Percentiles rank a stretch among this genome's conserved stretches.
These are phyloP conservation scores for Apaloderma vittatum DNA, from an alignment of 2,113 vertebrate species.

Conservation along the genomic window DNA sequence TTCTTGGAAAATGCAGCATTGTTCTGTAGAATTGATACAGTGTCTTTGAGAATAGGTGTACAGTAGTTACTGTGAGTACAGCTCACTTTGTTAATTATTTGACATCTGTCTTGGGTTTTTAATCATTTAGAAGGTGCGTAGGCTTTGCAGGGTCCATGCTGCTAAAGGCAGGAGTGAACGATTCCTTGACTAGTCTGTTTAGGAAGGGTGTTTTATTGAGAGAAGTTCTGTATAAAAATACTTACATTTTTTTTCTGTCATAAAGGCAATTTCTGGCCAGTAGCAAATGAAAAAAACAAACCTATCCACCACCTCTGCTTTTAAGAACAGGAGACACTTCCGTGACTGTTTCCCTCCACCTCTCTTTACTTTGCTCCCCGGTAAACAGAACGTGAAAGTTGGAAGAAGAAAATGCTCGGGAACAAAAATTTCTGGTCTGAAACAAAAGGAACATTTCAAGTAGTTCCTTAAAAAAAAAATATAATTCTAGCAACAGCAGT, in stretches of 20 bases:
- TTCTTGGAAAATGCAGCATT: not conserved
- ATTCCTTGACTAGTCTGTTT: not conserved
- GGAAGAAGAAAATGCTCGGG: not conserved
- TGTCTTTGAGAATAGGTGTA: constrained; percentile 11
- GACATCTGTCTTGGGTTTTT: constrained; percentile 7
- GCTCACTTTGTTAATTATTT: not conserved
- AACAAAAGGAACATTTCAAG: not conserved
- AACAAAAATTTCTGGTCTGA: not conserved
- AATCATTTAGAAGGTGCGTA: not conserved
- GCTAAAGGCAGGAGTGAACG: not conserved
- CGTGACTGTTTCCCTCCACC: not conserved
- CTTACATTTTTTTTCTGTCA: accelerated
- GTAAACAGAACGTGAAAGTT: not conserved
- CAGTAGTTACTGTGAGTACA: not conserved
- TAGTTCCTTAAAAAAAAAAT: not conserved
- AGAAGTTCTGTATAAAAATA: not conserved
- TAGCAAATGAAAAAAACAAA: not conserved
- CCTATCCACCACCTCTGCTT: not conserved
- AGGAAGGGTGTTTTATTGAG: not conserved
- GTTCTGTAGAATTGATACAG: not conserved
- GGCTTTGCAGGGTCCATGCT: not conserved
- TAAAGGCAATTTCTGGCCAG: not conserved
- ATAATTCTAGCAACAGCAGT: not conserved
- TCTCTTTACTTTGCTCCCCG: not conserved
- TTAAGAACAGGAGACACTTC: not conserved